Base-by-base conservation (phyloP, 64 coral and sea anemone species). In the Pachyseris speciosa region DNA sequence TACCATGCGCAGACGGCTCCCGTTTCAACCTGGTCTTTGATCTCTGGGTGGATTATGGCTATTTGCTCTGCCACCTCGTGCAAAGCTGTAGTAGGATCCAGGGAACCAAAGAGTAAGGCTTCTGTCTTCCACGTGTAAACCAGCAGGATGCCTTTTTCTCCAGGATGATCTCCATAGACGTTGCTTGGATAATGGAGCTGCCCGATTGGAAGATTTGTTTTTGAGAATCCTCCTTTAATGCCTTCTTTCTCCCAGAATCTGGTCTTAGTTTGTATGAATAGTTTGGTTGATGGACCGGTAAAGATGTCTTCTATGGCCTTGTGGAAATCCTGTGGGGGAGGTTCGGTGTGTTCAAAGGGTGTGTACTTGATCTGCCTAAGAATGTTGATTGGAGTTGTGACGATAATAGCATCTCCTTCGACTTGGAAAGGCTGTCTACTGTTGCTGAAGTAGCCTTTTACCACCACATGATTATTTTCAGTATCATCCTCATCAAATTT, bases 171-270 rank as follows among this genome's bases (percentile, higher is more conserved):
- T 29, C 53, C 69, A 20, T 34, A 24, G 37, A 43, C 36, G 13
- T 64, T 73, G 30, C 27, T 31, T 43, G 57, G 44, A 39, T 88
- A 88, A 80, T 90, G 87, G 25, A 90, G 22, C 60, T 90, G 87
- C 0, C 87, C 74, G 17, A 90, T 80, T 13, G 87, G 87, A 78
- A 90, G 87, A 47, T 90, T 80, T 63, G 87, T 90, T 74, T 77
- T 90, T 9, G 87, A 90, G 41, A 90, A 90, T 1, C 87, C 87
- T 25, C 87, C 87, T n/a, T 78, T 41, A 37, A 90, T 90, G 37
- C 25, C 41, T 8, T 64, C 60, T 22, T 90, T 20, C 37, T 75
- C 69, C 86, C 69, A 89, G 26, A 75, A 89, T 60, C 69, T 75
- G 5, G 69, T 75, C 39, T 51, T 90, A 41, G 85, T 88, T 22